Evolutionary conservation across 2,888 invertebrate genomes (phyloP).

Genomic region (Chrysopilus asiliformis): DNA sequence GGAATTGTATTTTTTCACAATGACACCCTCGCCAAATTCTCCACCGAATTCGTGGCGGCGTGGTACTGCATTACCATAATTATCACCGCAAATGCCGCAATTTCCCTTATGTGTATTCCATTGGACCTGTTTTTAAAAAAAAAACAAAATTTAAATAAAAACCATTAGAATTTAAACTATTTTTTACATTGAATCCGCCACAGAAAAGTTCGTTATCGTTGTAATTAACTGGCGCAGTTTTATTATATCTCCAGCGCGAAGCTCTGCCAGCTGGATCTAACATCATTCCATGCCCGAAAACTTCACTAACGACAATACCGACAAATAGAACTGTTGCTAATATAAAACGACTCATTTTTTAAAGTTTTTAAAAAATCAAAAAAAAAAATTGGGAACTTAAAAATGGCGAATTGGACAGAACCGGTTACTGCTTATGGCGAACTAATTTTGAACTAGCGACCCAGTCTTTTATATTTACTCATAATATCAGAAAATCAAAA

Average conservation of each 20-base stretch:
- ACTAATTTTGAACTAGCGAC: too few species aligned
- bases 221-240: constrained; percentile 37
- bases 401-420: too few species aligned
- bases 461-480: too few species aligned
- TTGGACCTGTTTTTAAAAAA: not conserved
- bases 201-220: constrained; percentile 41
- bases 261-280: constrained; percentile 40
- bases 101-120: constrained; percentile 28
- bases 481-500: too few species aligned
- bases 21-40: constrained; percentile 35
- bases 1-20: constrained; percentile 32
- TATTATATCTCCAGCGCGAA: constrained; percentile 40
- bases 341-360: too few species aligned
- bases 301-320: constrained; percentile 3
- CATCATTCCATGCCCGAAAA: constrained; percentile 40
- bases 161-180: too few species aligned
- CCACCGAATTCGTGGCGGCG: constrained; percentile 42
- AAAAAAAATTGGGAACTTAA: too few species aligned
- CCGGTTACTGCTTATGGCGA: too few species aligned
- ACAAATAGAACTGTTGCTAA: too few species aligned
- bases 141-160: not conserved
- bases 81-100: constrained; percentile 44
- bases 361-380: too few species aligned
- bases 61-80: constrained; percentile 33
- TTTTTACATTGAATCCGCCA: constrained; percentile 38